Evolutionary conservation across 2,113 vertebrate species (phyloP).

Genomic region (Cichladusa arquata): DNA sequence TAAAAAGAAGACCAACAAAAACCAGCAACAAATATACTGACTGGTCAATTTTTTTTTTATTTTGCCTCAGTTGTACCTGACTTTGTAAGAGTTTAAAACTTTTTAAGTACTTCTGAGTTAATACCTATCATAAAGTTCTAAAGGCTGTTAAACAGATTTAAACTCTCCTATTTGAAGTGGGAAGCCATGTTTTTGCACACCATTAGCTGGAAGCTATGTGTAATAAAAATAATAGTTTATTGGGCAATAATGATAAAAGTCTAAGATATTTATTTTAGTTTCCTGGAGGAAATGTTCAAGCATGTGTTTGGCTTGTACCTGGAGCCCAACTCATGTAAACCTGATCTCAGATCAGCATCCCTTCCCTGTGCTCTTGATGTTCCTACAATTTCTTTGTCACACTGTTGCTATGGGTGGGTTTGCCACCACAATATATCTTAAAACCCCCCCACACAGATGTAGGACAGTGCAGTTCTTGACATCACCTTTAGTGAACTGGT

Average conservation of each 20-base stretch:
- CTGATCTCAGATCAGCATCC: neutral
- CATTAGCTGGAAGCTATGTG: conserved; percentile 40
- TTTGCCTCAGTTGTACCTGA: neutral
- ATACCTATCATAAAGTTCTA: conserved; percentile 55
- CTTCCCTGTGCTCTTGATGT: neutral
- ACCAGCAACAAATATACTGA: neutral
- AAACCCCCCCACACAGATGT: rapidly evolving
- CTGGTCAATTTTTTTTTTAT: neutral
- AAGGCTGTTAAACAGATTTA: conserved; percentile 57
- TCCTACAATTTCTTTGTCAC: neutral
- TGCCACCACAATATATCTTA: neutral
- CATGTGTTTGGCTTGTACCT: neutral
- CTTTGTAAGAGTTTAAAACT: conserved; percentile 18
- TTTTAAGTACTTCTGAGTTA: conserved; percentile 37
- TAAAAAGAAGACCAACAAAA: neutral
- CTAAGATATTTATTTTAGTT: neutral
- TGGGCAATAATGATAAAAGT: conserved; percentile 31
- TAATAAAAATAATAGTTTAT: conserved; percentile 53
- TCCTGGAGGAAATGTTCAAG: neutral
- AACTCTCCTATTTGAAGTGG: conserved; percentile 42
- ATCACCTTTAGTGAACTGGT: neutral
- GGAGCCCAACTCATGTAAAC: neutral
- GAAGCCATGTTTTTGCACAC: conserved; percentile 36
- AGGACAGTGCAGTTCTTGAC: neutral
- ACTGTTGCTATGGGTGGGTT: rapidly evolving